These are phyloP conservation scores for Lepidocyrtoides sp. DNA, from an alignment of 2,888 invertebrate species.

Conservation along the genomic window DNA sequence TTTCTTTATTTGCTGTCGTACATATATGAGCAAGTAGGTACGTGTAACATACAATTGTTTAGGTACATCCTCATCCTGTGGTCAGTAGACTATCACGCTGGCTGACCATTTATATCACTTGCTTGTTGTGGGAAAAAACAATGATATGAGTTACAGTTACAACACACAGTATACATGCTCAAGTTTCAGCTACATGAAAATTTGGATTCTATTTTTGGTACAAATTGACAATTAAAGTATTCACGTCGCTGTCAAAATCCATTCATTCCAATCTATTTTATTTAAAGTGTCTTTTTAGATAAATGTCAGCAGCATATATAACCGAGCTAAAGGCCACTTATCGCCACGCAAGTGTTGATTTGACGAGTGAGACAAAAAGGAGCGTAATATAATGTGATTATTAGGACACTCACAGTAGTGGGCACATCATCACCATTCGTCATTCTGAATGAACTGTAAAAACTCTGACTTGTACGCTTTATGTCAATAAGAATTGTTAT, in stretches of 20 bases:
- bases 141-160: neutral
- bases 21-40: neutral
- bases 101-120: neutral
- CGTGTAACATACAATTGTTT: too few relatives aligned
- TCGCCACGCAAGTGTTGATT: conserved; percentile 45
- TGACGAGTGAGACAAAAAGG: conserved; percentile 36
- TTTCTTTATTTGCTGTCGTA: neutral
- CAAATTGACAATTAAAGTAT: neutral
- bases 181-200: neutral
- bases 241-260: too few relatives aligned
- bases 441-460: conserved; percentile 56
- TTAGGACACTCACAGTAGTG: conserved; percentile 30
- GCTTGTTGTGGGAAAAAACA: neutral
- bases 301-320: conserved; percentile 42
- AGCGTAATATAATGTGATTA: conserved; percentile 27
- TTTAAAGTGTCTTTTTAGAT: conserved; percentile 39
- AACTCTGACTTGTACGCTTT: neutral
- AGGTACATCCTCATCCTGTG: conserved; percentile 37
- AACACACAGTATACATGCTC: neutral
- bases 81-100: conserved; percentile 1
- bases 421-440: conserved; percentile 3
- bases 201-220: neutral
- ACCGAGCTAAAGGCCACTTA: conserved; percentile 16
- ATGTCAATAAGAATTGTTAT: conserved; percentile 27
- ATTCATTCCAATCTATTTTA: neutral